A percentile compares a stretch with the other conserved stretches of the same genome.
Evolutionary conservation across 64 coral and sea anemone genomes (phyloP).

Genomic region (Montipora efflorescens): DNA sequence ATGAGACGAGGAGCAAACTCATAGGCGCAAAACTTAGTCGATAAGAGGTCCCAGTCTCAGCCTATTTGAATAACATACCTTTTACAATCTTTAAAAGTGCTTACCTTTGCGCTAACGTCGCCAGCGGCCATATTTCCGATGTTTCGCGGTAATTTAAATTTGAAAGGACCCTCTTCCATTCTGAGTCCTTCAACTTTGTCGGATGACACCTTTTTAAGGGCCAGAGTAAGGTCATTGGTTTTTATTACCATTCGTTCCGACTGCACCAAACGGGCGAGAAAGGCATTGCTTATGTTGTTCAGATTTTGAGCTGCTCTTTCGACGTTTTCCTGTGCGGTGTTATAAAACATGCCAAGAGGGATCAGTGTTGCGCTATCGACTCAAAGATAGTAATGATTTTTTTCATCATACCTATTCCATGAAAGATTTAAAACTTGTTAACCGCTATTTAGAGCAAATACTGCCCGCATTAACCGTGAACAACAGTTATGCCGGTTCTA

Average conservation of each 20-base stretch:
- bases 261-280: background rate
- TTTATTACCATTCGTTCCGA: background rate
- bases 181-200: background rate
- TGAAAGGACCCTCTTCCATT: background rate
- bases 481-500: too few species aligned
- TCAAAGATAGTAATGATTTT: too few species aligned
- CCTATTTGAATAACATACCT: background rate
- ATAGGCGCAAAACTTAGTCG: background rate
- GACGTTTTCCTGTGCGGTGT: background rate
- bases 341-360: too few species aligned
- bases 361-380: too few species aligned
- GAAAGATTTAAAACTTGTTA: too few species aligned
- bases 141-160: background rate
- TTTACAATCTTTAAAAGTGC: background rate
- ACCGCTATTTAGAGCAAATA: too few species aligned
- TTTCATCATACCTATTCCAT: too few species aligned
- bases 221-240: background rate
- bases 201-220: background rate
- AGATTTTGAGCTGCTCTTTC: background rate
- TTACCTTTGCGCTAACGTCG: background rate
- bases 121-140: slow-evolving; percentile 1
- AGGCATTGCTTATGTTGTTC: slow-evolving; percentile 3
- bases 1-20: too few species aligned
- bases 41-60: background rate
- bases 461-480: too few species aligned